Base-by-base conservation (phyloP, 2,797 vertebrate species). In the Telmatherina bonti region DNA sequence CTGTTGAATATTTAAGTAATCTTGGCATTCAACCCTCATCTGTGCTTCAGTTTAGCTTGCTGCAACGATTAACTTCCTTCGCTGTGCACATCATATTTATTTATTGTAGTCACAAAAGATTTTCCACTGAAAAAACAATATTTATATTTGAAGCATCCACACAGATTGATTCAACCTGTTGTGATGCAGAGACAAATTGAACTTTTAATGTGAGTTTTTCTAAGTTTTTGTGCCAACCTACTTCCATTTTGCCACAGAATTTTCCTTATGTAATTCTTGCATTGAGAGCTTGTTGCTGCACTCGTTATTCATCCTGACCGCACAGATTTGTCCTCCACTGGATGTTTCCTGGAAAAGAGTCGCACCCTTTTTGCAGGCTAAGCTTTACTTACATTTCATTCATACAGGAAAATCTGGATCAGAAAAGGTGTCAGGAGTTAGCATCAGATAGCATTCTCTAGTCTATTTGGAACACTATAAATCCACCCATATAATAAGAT, bases 361-460 rank as follows among this genome's bases (percentile, higher is more conserved):
- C 88, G 81, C 88, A 88, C 85, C 88, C 76, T 81, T 79, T 67
- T 84, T 29, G 67, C 72, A 73, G 61, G 66, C 68, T 87, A 69
- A 33, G 65, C 80, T 84, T 85, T 75, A 81, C 78, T 89, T 78
- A 85, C 88, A 76, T 92, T 88, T 88, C 89, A 86, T 90, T 91
- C 67, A 86, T 70, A 82, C 81, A 80, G 78, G 78, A 84, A 89
- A 88, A 85, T 85, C 82, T 90, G 88, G 86, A 86, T 89, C 73
- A 76, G 73, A 85, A 85, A 76, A 29, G 24, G 59, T 84, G 70
- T 78, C 85, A 83, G 80, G 65, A 79, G 67, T 82, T 80, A 62
- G 75, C 85, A 72, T 91, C 85, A 84, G 81, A 89, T 89, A 85
- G 92, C 82, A 91, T 76, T 78, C 36, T 73, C 41, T 51, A 74